Evolutionary conservation across 2,113 vertebrate species (phyloP), one percentile per base, ranked within the genome.

Genomic region (Symphodus melops): DNA sequence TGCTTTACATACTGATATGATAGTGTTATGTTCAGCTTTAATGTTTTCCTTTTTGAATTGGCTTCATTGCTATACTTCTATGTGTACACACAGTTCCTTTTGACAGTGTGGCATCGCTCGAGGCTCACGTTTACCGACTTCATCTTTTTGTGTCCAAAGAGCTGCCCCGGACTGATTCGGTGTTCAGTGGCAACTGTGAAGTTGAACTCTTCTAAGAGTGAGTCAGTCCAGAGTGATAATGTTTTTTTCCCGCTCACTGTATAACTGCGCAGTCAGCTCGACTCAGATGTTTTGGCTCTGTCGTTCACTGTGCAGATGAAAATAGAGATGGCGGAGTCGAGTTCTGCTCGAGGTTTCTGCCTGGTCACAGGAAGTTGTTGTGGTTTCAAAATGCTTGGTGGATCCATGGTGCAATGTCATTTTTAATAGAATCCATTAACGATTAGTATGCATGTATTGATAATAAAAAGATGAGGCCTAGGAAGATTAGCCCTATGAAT

Each of bases 211-310:
- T 62, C 64, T 25, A 63, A 19, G 55, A 55, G 65, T 48, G 60
- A 69, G 21, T 46, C 46, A 36, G 49, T 69, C 41, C 28, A 49
- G 51, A 67, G 33, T 42, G 68, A 48, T 55, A 65, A 57, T 36
- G 60, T 70, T 70, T 49, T 54, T 42, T 56, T 36, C 13, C 52
- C 42, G 23, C 17, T 56, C 13, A 14, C 56, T 44, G 56, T 64
- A 48, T 41, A 52, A 69, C 28, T 53, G 53, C 53, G 48, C 12
- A 17, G 64, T 68, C 57, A 62, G 51, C 57, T 23, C 11, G 44
- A 52, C 25, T 48, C 25, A 10, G 49, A 14, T 44, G 42, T 44
- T 44, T 12, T 12, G 10, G 14, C 42, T 44, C 14, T 13, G 12
- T 14, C 4, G 9, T 4, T 44, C 42, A 44, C 14, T 14, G 12